Evolutionary conservation across 2,797 vertebrate genomes (phyloP), one percentile per base, ranked within the genome.

Genomic region (Potorous gilbertii): DNA sequence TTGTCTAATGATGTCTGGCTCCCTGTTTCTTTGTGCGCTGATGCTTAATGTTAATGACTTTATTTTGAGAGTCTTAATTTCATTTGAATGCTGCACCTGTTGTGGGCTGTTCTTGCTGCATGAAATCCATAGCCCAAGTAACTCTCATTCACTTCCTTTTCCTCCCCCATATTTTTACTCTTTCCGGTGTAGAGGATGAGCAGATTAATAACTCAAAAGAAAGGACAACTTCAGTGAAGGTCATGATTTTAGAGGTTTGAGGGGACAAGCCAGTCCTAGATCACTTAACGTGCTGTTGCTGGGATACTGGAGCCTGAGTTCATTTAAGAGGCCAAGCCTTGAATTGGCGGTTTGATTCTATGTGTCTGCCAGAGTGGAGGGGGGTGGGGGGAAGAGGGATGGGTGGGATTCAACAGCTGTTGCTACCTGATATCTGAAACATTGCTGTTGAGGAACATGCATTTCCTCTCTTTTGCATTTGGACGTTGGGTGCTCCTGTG

Each of bases 131-230:
- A 95, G 74, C 95, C 94, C 92, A 2, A 95, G 94, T 98, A 93
- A 94, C 52, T 97, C 91, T 46, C 55, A 95, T 96, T 97, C 95
- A 52, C 95, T 96, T 97, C 97, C 97, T 96, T 92, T 96, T 95
- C 92, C 94, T 95, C 1, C 91, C 94, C 56, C n/a, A 91, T 91
- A 46, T 59, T 90, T 46, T 59, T 59, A 81, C 90, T 87, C 90
- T 57, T 97, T 96, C 95, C 50, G 87, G 81, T 24, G 21, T 50
- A n/a, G 56, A 21, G 34, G 54, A 81, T 46, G 55, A 56, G 54
- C 90, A 59, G 81, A 34, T 91, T 90, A 91, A 91, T 93, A 87
- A 93, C n/a, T 89, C 57, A 1, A 55, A 90, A 27, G 81, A 91
- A 90, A 94, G 40, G 89, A 54, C 81, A 50, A 62, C 91, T 62